phyloP scores from a whole-genome alignment of 2,797 vertebrate genomes.

The Bucorvus abyssinicus region DNA sequence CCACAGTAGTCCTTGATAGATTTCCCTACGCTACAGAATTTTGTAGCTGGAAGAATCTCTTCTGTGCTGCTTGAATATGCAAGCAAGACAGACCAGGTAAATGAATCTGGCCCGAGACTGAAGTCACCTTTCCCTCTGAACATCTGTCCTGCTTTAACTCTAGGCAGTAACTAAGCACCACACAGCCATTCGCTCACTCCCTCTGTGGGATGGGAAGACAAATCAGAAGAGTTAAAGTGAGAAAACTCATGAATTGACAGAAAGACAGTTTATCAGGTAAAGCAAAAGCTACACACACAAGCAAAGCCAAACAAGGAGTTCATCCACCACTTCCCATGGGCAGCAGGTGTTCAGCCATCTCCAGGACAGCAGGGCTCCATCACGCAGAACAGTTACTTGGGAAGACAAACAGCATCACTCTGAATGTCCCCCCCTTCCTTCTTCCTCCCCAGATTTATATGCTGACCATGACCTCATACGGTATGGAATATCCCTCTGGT shows the following conservation, averaged over 20 bases:
- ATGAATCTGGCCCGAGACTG: not conserved
- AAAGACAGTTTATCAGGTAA: not conserved
- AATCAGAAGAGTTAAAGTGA: not conserved
- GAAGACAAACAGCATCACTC: not conserved
- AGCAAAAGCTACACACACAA: not conserved
- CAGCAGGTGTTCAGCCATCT: not conserved
- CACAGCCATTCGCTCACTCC: not conserved
- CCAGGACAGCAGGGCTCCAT: not conserved
- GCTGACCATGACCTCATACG: not conserved
- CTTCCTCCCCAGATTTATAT: not conserved
- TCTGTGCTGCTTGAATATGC: not conserved
- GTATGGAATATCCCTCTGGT: not conserved
- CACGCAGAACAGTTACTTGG: not conserved
- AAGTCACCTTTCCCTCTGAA: not conserved
- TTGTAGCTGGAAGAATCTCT: not conserved
- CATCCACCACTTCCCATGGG: not conserved
- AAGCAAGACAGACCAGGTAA: not conserved
- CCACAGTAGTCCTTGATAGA: not conserved
- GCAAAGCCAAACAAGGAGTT: not conserved
- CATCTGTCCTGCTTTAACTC: not conserved
- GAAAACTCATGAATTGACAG: not conserved
- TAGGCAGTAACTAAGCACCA: not conserved
- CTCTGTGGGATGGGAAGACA: not conserved
- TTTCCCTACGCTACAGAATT: not conserved
- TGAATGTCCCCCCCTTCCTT: not conserved